Percentiles rank a stretch among this genome's conserved stretches.
Conservation (phyloP, 2,113 vertebrate genomes). For the Amblyopsis rosae region DNA sequence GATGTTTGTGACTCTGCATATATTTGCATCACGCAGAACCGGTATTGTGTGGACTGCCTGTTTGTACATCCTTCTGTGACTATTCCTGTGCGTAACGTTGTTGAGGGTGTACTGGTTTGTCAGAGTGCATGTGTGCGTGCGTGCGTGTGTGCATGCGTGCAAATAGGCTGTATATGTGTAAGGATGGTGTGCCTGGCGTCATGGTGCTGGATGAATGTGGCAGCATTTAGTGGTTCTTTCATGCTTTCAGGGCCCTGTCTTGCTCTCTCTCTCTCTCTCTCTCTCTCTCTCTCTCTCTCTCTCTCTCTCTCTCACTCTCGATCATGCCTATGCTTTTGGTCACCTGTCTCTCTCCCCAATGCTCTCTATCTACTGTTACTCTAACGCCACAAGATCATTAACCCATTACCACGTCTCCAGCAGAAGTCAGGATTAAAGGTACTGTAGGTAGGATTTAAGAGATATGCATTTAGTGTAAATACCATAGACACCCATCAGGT, state of each 20-base stretch:
- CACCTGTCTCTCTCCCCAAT: not conserved
- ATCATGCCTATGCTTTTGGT: not conserved
- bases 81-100: not conserved
- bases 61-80: conserved; percentile 20
- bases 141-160: conserved; percentile 6
- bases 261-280: not conserved
- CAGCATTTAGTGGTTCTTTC: conserved; percentile 72
- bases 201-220: conserved; percentile 66
- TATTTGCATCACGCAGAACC: conserved; percentile 34
- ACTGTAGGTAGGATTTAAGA: too few relatives aligned
- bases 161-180: conserved; percentile 7
- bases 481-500: too few relatives aligned
- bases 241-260: conserved; percentile 56
- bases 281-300: not conserved
- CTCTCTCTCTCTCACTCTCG: not conserved
- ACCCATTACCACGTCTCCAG: conserved; percentile 55
- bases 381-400: conserved; percentile 62
- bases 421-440: conserved; percentile 43
- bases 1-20: conserved; percentile 58
- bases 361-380: not conserved
- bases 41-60: conserved; percentile 26
- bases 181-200: conserved; percentile 55
- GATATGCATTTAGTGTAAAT: too few relatives aligned
- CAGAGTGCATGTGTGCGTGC: not conserved
- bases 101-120: conserved; percentile 5